Evolutionary conservation across 2,888 invertebrate species (phyloP).

Genomic region (Acrobasis suavella): DNA sequence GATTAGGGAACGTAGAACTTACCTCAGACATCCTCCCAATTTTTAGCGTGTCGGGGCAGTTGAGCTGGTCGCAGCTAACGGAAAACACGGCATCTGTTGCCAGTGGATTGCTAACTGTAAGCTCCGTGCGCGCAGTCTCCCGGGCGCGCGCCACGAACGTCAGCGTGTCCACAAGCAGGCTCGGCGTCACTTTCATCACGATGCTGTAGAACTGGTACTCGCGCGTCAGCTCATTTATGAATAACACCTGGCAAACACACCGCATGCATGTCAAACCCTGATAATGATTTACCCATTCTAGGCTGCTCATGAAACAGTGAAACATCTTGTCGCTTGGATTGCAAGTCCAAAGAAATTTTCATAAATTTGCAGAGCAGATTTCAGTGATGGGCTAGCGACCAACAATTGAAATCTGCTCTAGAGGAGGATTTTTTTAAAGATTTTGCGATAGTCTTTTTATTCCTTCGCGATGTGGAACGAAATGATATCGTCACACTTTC

Average conservation of each 20-base stretch:
- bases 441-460: too few species aligned
- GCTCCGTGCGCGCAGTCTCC: constrained; percentile 58
- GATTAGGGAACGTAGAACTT: constrained; percentile 10
- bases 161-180: constrained; percentile 61
- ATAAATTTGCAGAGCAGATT: too few species aligned
- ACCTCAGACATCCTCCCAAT: constrained; percentile 67
- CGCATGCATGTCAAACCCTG: too few species aligned
- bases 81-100: constrained; percentile 48
- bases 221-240: constrained; percentile 55
- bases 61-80: constrained; percentile 51
- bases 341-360: too few species aligned
- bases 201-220: constrained; percentile 73
- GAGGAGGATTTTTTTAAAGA: too few species aligned
- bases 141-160: constrained; percentile 61
- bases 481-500: too few species aligned
- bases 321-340: too few species aligned
- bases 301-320: too few species aligned
- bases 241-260: constrained; percentile 54
- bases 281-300: too few species aligned
- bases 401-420: too few species aligned
- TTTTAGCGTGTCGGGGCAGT: constrained; percentile 49
- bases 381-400: too few species aligned
- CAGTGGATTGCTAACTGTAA: constrained; percentile 61
- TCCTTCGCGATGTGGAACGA: too few species aligned
- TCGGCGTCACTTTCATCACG: constrained; percentile 49